A percentile compares a stretch with the other conserved stretches of the same genome.
Conservation (phyloP, 2,113 vertebrate genomes). For the Malurus alboscapulatus region DNA sequence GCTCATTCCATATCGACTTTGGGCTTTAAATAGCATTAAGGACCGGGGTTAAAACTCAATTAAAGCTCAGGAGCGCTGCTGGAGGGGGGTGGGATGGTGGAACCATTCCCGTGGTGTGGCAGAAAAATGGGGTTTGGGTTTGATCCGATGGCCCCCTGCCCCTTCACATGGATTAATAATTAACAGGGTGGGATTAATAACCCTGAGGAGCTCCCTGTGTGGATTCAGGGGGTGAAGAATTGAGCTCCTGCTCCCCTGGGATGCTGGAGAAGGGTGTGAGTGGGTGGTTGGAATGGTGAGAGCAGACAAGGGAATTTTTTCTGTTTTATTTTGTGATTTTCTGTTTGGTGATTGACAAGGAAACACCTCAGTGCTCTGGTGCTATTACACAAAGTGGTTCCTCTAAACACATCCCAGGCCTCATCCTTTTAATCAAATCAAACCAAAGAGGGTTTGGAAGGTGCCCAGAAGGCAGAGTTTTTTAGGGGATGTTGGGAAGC, state of each 20-base stretch:
- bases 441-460: background rate
- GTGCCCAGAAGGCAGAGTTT: conserved; percentile 10
- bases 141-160: background rate
- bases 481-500: background rate
- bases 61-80: background rate
- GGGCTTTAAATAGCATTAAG: conserved; percentile 54
- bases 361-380: accelerated
- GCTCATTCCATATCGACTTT: conserved; percentile 1
- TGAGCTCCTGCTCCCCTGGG: background rate
- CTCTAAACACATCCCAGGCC: background rate
- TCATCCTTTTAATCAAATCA: background rate
- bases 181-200: background rate
- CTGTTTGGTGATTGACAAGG: background rate
- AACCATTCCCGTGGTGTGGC: no score
- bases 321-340: background rate
- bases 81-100: background rate
- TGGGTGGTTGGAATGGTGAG: background rate
- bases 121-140: background rate
- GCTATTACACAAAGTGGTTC: background rate
- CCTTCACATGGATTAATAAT: background rate
- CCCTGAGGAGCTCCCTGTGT: background rate
- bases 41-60: conserved; percentile 21
- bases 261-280: background rate
- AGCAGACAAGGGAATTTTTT: background rate
- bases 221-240: background rate